Evolutionary conservation across 2,113 vertebrate genomes (phyloP).

Genomic region (Neopipo cinnamomea): DNA sequence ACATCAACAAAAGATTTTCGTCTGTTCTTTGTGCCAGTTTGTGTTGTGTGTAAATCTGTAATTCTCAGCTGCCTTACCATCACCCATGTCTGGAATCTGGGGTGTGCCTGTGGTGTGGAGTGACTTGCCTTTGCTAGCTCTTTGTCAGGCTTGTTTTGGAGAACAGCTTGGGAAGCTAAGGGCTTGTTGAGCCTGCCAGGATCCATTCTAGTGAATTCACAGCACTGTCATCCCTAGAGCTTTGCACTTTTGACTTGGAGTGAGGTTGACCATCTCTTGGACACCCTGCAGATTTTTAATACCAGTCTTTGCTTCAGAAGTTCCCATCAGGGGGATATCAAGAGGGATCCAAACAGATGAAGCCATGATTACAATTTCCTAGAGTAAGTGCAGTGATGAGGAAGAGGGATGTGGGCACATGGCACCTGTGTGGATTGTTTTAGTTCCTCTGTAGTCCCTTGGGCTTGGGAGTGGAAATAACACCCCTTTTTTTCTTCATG

Average conservation of each 20-base stretch:
- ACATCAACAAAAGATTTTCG: conserved; percentile 17
- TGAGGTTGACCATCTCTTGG: background rate
- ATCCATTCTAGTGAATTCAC: background rate
- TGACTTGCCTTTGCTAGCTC: background rate
- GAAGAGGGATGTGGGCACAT: background rate
- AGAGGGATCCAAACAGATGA: background rate
- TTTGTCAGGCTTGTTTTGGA: background rate
- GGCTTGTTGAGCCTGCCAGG: background rate
- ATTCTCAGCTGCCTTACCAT: conserved; percentile 18
- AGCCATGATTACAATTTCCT: background rate
- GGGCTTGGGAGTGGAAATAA: background rate
- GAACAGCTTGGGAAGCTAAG: background rate
- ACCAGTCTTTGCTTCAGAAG: background rate
- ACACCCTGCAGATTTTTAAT: background rate
- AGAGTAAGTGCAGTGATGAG: background rate
- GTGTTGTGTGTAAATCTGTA: conserved; percentile 50
- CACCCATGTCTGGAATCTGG: conserved; percentile 34
- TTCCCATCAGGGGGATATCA: background rate
- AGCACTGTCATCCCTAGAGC: background rate
- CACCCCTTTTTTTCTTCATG: background rate
- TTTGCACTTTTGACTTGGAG: background rate
- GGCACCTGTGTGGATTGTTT: background rate
- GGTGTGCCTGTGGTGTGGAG: conserved; percentile 9
- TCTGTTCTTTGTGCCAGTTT: conserved; percentile 53
- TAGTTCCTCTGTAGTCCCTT: background rate